A percentile compares a stretch with the other conserved stretches of the same genome.
Evolutionary conservation across 2,113 vertebrate genomes (phyloP).

Genomic region (Lepisosteus oculatus): DNA sequence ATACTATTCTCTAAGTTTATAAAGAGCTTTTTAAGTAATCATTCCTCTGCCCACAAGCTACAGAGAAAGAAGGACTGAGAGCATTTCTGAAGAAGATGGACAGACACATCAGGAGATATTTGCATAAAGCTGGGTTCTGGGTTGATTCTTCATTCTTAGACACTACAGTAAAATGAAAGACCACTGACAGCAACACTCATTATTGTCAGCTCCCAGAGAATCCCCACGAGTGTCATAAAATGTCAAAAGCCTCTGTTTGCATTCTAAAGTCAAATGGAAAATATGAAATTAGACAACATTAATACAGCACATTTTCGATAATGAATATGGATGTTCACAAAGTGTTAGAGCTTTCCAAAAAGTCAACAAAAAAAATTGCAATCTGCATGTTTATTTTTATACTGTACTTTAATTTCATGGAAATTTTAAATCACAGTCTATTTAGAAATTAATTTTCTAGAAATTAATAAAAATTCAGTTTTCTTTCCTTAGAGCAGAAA

Average conservation of each 20-base stretch:
- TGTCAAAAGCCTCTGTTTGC: conserved; percentile 27
- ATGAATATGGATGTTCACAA: not conserved
- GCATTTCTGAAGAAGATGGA: not conserved
- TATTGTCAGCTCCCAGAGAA: conserved; percentile 4
- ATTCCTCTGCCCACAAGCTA: not conserved
- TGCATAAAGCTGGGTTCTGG: conserved; percentile 1
- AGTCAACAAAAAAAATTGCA: too few species aligned
- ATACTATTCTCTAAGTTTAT: too few species aligned
- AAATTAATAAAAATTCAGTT: too few species aligned
- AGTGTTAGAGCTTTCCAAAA: too few species aligned
- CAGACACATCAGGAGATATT: conserved; percentile 1
- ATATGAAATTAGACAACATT: conserved; percentile 15
- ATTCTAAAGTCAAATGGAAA: conserved; percentile 27
- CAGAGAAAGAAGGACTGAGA: not conserved
- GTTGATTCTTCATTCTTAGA: conserved; percentile 8
- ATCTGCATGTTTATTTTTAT: too few species aligned
- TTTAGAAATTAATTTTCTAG: too few species aligned
- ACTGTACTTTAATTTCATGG: too few species aligned
- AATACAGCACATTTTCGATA: not conserved
- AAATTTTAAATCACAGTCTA: too few species aligned
- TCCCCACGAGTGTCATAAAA: conserved; percentile 6
- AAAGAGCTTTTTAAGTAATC: not conserved
- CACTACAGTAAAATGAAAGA: not conserved
- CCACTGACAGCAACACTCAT: conserved; percentile 6
- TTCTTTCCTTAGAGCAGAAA: too few species aligned